These are phyloP conservation scores for Lonchura striata DNA, from an alignment of 2,113 vertebrate genomes.

Conservation along the genomic window DNA sequence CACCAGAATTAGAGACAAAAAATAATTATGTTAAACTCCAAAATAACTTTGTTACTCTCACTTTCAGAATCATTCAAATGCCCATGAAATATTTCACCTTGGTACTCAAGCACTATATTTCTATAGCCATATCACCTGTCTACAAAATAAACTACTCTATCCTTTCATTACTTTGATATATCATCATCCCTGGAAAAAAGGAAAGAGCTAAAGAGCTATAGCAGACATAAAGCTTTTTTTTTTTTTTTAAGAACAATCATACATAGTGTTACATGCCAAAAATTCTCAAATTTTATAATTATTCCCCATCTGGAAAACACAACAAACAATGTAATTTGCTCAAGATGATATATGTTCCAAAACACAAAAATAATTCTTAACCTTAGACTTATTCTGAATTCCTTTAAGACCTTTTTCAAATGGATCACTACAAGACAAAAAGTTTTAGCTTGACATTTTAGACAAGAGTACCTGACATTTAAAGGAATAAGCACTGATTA, in stretches of 20 bases:
- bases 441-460: slow-evolving; percentile 36
- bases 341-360: not conserved
- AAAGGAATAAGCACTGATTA: slow-evolving; percentile 31
- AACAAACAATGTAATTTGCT: not conserved
- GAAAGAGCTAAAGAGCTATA: not conserved
- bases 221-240: not conserved
- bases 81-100: not conserved
- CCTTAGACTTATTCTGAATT: not conserved
- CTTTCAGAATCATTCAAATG: not conserved
- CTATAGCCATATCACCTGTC: not conserved
- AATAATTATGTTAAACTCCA: not conserved
- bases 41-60: not conserved
- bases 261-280: not conserved
- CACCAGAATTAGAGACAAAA: not conserved
- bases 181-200: not conserved
- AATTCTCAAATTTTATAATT: not conserved
- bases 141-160: not conserved
- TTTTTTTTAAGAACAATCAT: not conserved
- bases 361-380: not conserved
- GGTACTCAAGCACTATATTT: not conserved
- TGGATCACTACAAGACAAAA: not conserved
- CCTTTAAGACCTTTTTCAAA: not conserved
- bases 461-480: slow-evolving; percentile 36
- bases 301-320: not conserved
- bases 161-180: not conserved